Base-by-base conservation (phyloP, 1,140 invertebrate genomes). In the Vollenhovia emeryi region DNA sequence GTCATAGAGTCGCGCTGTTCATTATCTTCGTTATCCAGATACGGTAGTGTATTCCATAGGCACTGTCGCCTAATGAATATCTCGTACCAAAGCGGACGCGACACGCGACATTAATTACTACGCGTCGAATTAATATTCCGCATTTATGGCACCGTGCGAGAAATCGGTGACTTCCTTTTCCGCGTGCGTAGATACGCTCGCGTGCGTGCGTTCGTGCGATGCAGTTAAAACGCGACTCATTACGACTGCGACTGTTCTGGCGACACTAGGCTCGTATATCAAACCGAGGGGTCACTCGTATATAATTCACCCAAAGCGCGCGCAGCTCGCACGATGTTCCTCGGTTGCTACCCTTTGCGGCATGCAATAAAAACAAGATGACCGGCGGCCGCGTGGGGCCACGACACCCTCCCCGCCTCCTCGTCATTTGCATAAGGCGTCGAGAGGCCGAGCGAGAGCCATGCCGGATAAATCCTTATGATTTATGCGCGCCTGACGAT, bases 121-220 rank as follows among this genome's bases (percentile, higher is more conserved):
- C 73, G 64, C 87, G 66, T 88, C 84, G 84, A 85, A 87, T 88
- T 88, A 88, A 75, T 84, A 84, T 84, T 62, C 55, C 40, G 50
- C 50, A 71, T 82, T 82, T 73, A 62, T 40, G 43, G 18, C 21
- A 4, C n/a, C 66, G 66, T 27, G 36, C 36, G 78, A 71, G 78
- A 82, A 82, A 82, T 73, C 78, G 78, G 18, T 27, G 50, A 57
- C 66, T 71, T 82, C 24, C 66, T 71, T 82, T 57, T 43, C 48
- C 18, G 48, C 21, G 55, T 30, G 55, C 21, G 18, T 24, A 8
- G 27, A 6, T 11, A 33, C 13, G n/a, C 21, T 50, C 27, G 11
- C 9, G n/a, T 43, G 11, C 21, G 36, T 45, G 9, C 36, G 21
- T 36, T 2, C 40, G 27, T n/a, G 43, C 55, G 40, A 2, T 36